Evolutionary conservation across 2,797 vertebrate genomes (phyloP), one percentile per base, ranked within the genome.

Genomic region (Macropus fuliginosus): DNA sequence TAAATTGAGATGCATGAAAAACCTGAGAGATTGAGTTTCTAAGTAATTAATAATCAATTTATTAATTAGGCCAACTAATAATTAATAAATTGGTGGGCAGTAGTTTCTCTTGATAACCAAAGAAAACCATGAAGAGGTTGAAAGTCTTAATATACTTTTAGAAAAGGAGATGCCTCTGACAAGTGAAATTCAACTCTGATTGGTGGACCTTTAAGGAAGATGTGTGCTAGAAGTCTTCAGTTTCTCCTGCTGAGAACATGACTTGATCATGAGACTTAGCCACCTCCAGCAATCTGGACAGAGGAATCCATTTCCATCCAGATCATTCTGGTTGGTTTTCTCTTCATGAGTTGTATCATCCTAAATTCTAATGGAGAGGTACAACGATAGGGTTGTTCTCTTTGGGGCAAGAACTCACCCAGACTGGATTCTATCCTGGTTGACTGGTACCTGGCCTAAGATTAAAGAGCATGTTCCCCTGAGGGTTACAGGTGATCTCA

Each of bases 41-140:
- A 54, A 29, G 4, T 95, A 74, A 92, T 96, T 93, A 91, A 54
- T 54, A 91, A 40, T 74, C 16, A 40, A 21, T 74, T 18, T 74
- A 74, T 21, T 74, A 74, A n/a, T 40, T 40, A 40, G 6, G 18
- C 66, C n/a, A 74, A 6, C 62, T 74, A 74, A 40, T 74, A 74
- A 40, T 74, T n/a, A 74, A 40, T 74, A 74, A 40, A 40, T 74
- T 74, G 5, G 21, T 74, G n/a, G 5, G 5, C 16, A 74, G 18
- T 40, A 16, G 5, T 74, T 40, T 59, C 27, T 28, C 8, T 66
- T 18, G 21, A 74, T 9, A 74, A 74, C n/a, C n/a, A 74, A 74
- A 74, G n/a, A 74, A 74, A 74, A 74, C 6, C 34, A 74, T 6
- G 34, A 14, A n/a, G 34, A 66, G 4, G 14, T n/a, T 74, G 66